These are phyloP conservation scores for Hipposideros armiger DNA, from an alignment of 2,113 vertebrate species.

Conservation along the genomic window DNA sequence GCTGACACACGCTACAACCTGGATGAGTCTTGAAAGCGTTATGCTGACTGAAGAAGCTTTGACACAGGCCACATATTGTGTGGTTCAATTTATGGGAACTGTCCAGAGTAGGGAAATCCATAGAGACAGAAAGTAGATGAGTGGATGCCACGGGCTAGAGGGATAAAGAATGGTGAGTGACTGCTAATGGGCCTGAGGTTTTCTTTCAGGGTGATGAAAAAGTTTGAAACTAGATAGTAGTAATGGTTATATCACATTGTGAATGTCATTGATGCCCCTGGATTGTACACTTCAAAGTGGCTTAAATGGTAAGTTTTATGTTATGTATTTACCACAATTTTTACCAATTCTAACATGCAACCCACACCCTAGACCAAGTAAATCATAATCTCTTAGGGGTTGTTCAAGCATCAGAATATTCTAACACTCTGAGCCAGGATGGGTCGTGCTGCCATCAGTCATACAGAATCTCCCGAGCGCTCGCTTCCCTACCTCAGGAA, in stretches of 20 bases:
- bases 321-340: background rate
- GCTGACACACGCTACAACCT: background rate
- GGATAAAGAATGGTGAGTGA: accelerated
- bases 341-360: background rate
- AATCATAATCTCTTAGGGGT: background rate
- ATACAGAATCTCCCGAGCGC: background rate
- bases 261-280: background rate
- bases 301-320: background rate
- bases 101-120: background rate
- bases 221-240: background rate
- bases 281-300: background rate
- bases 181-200: background rate
- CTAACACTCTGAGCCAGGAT: background rate
- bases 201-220: background rate
- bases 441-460: background rate
- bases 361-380: background rate
- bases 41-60: background rate
- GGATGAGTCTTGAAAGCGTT: background rate
- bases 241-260: background rate
- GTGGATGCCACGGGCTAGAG: background rate
- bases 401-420: background rate
- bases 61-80: background rate
- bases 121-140: background rate
- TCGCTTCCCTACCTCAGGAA: background rate
- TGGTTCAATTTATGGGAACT: background rate